phyloP scores from a whole-genome alignment of 2,888 invertebrate genomes.

The Troides helena region DNA sequence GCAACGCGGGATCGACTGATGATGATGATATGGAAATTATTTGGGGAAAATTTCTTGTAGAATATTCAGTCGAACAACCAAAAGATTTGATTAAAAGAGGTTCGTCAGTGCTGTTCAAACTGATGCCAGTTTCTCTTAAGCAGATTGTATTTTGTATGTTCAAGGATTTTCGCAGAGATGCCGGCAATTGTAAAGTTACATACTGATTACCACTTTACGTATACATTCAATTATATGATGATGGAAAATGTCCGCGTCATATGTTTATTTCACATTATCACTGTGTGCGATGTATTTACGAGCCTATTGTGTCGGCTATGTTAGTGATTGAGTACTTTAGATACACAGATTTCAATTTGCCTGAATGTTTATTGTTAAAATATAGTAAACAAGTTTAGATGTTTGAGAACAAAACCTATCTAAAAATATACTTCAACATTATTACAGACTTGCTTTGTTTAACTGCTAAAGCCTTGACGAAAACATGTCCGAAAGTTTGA shows the following conservation, averaged over 20 bases:
- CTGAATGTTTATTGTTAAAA: not conserved
- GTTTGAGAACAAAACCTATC: no score
- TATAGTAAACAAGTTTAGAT: not conserved
- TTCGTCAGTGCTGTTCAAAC: not conserved
- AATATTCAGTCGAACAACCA: no score
- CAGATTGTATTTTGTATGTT: not conserved
- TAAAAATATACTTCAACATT: no score
- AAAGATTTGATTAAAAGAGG: no score
- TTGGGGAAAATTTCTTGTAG: no score
- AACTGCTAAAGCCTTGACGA: no score
- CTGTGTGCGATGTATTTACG: conserved; percentile 16
- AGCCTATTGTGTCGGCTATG: conserved; percentile 18
- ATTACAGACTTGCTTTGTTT: no score
- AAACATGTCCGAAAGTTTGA: no score
- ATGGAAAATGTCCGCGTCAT: conserved; percentile 12
- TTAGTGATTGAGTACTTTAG: conserved; percentile 19
- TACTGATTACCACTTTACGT: conserved; percentile 10
- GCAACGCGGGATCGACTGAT: no score
- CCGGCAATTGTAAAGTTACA: conserved; percentile 4
- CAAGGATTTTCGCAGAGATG: conserved; percentile 1
- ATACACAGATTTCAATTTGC: not conserved
- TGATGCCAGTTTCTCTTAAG: not conserved
- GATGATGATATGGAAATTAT: no score
- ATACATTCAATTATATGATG: conserved; percentile 10
- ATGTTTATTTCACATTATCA: conserved; percentile 20